Evolutionary conservation across 2,888 invertebrate species (phyloP), one percentile per base, ranked within the genome.

Genomic region (Mythimna vitellina): DNA sequence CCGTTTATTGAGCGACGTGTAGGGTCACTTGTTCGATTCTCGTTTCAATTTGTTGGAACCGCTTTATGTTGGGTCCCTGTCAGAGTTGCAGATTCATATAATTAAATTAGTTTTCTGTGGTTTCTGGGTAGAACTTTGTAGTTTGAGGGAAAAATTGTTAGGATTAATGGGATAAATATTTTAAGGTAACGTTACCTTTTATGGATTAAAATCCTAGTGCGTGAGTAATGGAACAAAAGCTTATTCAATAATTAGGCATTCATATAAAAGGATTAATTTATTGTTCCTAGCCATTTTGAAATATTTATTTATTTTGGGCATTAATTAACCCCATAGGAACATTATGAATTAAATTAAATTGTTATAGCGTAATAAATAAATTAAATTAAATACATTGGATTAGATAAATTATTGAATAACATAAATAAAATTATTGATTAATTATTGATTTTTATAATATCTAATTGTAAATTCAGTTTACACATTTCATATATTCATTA

Each of bases 41-140:
- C 86, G 87, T 91, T 92, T 90, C 91, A 91, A 92, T 92, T 92
- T 91, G 91, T 89, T 82, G 87, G 88, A 87, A 86, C 87, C 89
- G 86, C 87, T 92, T 90, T 90, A 90, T 89, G 87, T 90, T 81
- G 83, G 86, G 81, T 73, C 72, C 83, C 82, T 69, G 65, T 76
- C 79, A 72, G 58, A 78, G 81, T 76, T 79, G 73, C 74, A 86
- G 87, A 89, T 87, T 88, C 86, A 86, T 88, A 88, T 88, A 90
- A 92, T 91, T 89, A 89, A 89, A 91, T 91, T 89, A 89, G 89
- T 89, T 92, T 87, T 82, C 81, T 72, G 80, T 49, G 78, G 65
- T 68, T 81, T 73, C 58, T 51, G 61, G 60, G 29, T 65, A 38
- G 3, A 56, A 57, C 32, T 67, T 73, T 65, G 25, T 53, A 73